A percentile compares a stretch with the other conserved stretches of the same genome.
These are phyloP conservation scores for Pogoniulus pusillus DNA, from an alignment of 2,797 vertebrate species.

Conservation along the genomic window DNA sequence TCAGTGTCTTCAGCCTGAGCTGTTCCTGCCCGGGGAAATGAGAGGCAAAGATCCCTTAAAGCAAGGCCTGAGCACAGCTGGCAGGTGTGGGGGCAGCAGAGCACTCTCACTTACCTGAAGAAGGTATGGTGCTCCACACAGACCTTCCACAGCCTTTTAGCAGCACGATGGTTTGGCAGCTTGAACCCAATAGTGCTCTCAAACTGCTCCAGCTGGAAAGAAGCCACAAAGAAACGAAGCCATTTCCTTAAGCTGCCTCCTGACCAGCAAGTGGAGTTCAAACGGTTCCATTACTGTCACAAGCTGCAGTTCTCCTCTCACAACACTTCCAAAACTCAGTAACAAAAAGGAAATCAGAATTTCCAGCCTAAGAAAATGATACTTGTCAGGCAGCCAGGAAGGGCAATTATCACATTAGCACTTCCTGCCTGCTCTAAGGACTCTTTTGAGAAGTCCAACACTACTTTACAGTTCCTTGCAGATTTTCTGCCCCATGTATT, in stretches of 20 bases:
- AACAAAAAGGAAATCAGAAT: neutral
- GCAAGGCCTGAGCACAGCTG: neutral
- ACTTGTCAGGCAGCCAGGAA: neutral
- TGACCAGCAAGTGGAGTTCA: neutral
- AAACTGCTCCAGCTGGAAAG: conserved; percentile 91
- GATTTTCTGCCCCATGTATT: neutral
- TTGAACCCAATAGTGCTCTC: conserved; percentile 99
- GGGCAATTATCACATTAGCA: neutral
- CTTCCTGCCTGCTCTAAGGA: neutral
- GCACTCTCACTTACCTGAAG: conserved; percentile 85
- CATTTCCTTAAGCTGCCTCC: neutral
- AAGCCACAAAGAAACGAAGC: conserved; percentile 54
- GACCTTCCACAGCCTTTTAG: conserved; percentile 97
- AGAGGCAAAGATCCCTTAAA: neutral
- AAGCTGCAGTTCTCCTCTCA: neutral
- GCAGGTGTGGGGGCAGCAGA: neutral
- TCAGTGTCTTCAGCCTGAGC: neutral
- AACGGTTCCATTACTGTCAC: neutral
- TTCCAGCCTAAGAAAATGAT: conserved; percentile 16
- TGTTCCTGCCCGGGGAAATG: neutral
- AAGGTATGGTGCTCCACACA: conserved; percentile 99
- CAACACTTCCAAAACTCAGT: neutral
- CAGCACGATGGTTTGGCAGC: conserved; percentile 93
- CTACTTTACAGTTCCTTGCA: neutral
- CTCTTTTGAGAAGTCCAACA: neutral